These are phyloP conservation scores for Heliothis peltigera DNA, from an alignment of 2,888 invertebrate genomes.

Conservation along the genomic window DNA sequence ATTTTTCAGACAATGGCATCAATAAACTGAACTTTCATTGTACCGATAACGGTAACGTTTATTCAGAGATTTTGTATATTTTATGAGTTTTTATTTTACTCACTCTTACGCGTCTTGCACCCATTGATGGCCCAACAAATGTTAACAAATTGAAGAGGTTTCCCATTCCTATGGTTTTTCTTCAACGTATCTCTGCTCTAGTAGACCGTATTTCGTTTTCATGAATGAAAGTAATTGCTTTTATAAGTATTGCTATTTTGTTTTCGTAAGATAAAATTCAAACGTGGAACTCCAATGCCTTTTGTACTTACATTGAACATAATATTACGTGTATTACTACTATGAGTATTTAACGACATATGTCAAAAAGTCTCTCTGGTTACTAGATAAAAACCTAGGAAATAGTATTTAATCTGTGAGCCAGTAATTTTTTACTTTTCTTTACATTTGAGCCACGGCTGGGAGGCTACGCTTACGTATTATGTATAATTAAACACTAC, in stretches of 20 bases:
- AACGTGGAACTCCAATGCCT: background rate
- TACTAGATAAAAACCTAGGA: no score
- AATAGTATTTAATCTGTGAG: no score
- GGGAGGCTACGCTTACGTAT: no score
- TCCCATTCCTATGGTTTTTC: slow-evolving; percentile 19
- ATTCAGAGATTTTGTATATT: slow-evolving; percentile 26
- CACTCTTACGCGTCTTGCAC: slow-evolving; percentile 34
- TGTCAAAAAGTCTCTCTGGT: no score
- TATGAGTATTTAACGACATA: no score
- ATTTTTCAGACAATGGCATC: slow-evolving; percentile 45
- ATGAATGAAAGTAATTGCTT: background rate
- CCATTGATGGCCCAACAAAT: slow-evolving; percentile 16
- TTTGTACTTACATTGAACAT: no score
- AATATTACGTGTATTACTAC: no score
- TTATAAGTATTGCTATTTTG: background rate
- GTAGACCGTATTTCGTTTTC: background rate
- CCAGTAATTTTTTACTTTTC: no score
- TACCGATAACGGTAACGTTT: slow-evolving; percentile 46
- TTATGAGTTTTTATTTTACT: slow-evolving; percentile 25
- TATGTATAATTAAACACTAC: no score
- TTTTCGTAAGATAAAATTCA: no score
- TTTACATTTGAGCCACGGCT: no score
- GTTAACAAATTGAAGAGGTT: slow-evolving; percentile 8
- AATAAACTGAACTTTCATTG: slow-evolving; percentile 45
- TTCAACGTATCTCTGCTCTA: background rate